Evolutionary conservation across 1,140 invertebrate species (phyloP).

Genomic region (Drosophila sechellia): DNA sequence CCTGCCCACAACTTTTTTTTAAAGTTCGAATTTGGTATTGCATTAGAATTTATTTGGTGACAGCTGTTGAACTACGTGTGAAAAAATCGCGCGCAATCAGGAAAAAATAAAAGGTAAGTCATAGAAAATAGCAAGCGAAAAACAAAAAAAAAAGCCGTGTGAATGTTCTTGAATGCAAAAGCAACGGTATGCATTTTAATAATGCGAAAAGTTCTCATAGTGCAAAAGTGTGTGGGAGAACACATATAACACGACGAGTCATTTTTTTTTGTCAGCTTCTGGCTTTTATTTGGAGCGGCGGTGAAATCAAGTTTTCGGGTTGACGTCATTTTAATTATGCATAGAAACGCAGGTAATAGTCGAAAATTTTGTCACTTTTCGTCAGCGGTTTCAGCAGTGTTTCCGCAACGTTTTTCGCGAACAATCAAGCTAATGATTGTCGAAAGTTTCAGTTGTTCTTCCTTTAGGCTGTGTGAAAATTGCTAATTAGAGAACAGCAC

Average conservation of each 20-base stretch:
- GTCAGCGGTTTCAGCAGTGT: conserved; percentile 15
- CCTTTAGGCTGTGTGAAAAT: neutral
- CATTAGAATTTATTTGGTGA: conserved; percentile 32
- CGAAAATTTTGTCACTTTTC: conserved; percentile 7
- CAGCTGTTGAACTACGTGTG: conserved; percentile 34
- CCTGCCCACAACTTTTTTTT: neutral
- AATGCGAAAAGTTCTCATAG: conserved; percentile 31
- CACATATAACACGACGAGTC: conserved; percentile 1
- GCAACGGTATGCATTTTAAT: conserved; percentile 31
- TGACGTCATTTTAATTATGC: conserved; percentile 61
- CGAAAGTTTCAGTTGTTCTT: neutral
- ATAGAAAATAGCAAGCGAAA: conserved; percentile 1
- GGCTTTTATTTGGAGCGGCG: conserved; percentile 8
- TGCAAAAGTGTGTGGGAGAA: conserved; percentile 13
- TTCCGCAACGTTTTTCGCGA: conserved; percentile 21
- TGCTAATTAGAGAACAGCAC: neutral
- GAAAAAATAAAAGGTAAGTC: conserved; percentile 29
- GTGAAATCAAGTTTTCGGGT: conserved; percentile 57
- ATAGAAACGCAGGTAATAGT: conserved; percentile 17
- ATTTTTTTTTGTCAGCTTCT: neutral
- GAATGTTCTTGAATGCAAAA: conserved; percentile 32
- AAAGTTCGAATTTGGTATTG: conserved; percentile 11
- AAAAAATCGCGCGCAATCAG: conserved; percentile 32
- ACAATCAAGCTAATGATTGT: conserved; percentile 15
- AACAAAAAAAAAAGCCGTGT: conserved; percentile 11